Conservation (phyloP, 2,797 vertebrate species). For the Lemur catta region DNA sequence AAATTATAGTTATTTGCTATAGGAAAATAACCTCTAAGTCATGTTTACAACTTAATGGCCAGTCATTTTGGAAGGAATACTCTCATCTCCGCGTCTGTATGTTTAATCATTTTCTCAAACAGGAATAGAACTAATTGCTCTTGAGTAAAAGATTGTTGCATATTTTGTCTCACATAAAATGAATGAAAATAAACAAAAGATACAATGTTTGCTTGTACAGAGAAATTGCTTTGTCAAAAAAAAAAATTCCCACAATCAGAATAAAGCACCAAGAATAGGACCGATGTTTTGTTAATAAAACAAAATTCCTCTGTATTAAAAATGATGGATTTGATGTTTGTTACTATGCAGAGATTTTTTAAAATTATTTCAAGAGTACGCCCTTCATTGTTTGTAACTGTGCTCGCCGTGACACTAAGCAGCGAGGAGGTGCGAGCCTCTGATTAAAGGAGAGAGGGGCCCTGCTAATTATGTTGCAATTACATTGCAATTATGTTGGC, state of each 20-base stretch:
- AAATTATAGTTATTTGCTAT: slow-evolving; percentile 46
- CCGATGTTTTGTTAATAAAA: slow-evolving; percentile 49
- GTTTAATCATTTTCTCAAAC: background rate
- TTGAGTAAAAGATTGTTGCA: background rate
- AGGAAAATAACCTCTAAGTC: slow-evolving; percentile 38
- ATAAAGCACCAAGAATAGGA: background rate
- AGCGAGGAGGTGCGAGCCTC: slow-evolving; percentile 62
- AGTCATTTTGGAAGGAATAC: background rate
- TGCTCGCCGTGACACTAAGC: slow-evolving; percentile 51
- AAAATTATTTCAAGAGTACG: slow-evolving; percentile 46
- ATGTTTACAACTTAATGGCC: slow-evolving; percentile 34
- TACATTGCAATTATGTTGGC: background rate
- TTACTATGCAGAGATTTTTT: slow-evolving; percentile 47
- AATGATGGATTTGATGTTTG: background rate
- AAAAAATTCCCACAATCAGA: slow-evolving; percentile 24
- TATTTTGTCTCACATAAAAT: slow-evolving; percentile 26
- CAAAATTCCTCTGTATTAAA: slow-evolving; percentile 45
- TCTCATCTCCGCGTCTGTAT: background rate
- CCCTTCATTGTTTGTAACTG: slow-evolving; percentile 45
- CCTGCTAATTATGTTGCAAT: slow-evolving; percentile 43
- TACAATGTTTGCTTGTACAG: slow-evolving; percentile 45
- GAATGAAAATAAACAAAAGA: slow-evolving; percentile 58
- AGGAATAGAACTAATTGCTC: background rate
- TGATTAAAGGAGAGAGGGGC: slow-evolving; percentile 74
- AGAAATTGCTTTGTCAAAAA: slow-evolving; percentile 41